Evolutionary conservation across 2,797 vertebrate species (phyloP).

Genomic region (Allobates femoralis): DNA sequence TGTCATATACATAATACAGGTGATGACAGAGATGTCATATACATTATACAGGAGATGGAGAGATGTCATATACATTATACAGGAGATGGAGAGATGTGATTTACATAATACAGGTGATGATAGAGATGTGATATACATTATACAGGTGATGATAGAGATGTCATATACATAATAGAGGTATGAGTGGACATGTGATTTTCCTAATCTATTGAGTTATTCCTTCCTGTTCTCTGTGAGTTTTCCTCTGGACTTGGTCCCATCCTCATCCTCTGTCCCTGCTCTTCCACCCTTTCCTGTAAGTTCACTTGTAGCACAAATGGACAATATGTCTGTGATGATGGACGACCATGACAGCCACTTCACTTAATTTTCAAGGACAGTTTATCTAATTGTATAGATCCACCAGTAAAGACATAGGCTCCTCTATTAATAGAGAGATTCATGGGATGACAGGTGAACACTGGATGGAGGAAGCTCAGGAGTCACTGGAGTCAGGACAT

Average conservation of each 20-base stretch:
- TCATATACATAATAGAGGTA: not conserved
- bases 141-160: not conserved
- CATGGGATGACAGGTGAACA: constrained; percentile 30
- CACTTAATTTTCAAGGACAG: constrained; percentile 55
- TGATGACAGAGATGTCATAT: not conserved
- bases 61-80: no score
- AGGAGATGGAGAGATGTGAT: not conserved
- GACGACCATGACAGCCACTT: constrained; percentile 34
- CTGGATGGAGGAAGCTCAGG: not conserved
- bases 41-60: not conserved
- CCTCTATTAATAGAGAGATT: constrained; percentile 56
- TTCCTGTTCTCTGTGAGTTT: not conserved
- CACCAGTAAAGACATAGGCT: not conserved
- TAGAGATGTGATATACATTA: not conserved
- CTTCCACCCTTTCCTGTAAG: constrained; percentile 11
- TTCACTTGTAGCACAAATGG: constrained; percentile 32
- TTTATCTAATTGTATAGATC: constrained; percentile 41
- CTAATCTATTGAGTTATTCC: not conserved
- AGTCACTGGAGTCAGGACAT: no score
- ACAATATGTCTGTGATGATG: constrained; percentile 25
- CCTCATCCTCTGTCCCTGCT: constrained; percentile 2
- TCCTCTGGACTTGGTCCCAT: not conserved
- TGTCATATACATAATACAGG: not conserved
- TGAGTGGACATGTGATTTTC: not conserved
- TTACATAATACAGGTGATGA: not conserved